Evolutionary conservation across 2,888 invertebrate genomes (phyloP), one percentile per base, ranked within the genome.

Genomic region (Entomobrya multifasciata): DNA sequence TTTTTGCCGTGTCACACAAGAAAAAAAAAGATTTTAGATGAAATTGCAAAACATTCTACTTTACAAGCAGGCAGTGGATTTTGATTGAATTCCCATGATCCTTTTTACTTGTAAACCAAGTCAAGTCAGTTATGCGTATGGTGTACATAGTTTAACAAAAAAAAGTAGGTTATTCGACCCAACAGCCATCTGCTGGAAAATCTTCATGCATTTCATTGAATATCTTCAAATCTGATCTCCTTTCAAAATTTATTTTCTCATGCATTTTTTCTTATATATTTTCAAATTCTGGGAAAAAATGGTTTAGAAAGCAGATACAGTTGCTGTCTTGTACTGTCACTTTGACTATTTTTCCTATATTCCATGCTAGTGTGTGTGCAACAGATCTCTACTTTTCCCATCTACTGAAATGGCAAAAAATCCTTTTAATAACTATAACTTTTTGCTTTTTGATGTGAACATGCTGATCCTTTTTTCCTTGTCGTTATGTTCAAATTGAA

Each of bases 61-160:
- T 49, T 15, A 15, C n/a, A 5, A 49, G 49, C n/a, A 57, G 20
- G 1, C 49, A 62, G 44, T 47, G n/a, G 65, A 49, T 55, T 80
- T 80, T 80, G 79, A 79, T 79, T 79, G 79, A 79, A 79, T 79
- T 79, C 67, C 79, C 65, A 44, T 65, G 79, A 79, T 79, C 79
- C 67, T 52, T 67, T 79, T 30, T 60, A 30, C 62, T 30, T 30
- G 22, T 49, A 70, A 65, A 30, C 60, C 22, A 60, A 65, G 36
- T 27, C 65, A 65, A 67, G 41, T 44, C 60, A 30, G 60, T 30
- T 30, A 13, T 27, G 27, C 15, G 27, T 60, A 8, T 60, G 25
- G 22, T 15, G 27, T 30, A n/a, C n/a, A n/a, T n/a, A n/a, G n/a
- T 30, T 15, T 60, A 15, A 27, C 3, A 1, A 4, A 10, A 15